Percentiles rank a stretch among this genome's conserved stretches.
These are phyloP conservation scores for Paralinhomoeus sp. DNA, from an alignment of 2,888 invertebrate species.

Conservation along the genomic window DNA sequence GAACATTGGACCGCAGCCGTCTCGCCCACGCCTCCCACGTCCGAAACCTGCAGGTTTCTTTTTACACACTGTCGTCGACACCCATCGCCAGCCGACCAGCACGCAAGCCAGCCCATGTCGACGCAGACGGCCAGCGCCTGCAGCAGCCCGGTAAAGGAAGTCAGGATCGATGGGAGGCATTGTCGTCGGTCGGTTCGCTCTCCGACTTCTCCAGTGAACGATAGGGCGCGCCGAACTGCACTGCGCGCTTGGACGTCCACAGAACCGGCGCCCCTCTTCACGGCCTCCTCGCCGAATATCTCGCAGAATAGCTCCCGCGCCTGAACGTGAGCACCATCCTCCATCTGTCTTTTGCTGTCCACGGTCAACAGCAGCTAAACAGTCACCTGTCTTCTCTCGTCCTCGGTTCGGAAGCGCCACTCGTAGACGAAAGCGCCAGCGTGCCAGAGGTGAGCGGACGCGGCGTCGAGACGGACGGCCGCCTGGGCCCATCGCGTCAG, in stretches of 20 bases:
- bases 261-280: too few relatives aligned
- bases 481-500: conserved; percentile 70
- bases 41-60: conserved; percentile 35
- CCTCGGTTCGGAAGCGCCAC: conserved; percentile 57
- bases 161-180: background rate
- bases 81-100: conserved; percentile 49
- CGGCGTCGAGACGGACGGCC: background rate
- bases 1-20: conserved; percentile 50
- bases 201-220: too few relatives aligned
- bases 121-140: conserved; percentile 63
- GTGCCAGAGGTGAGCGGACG: too few relatives aligned
- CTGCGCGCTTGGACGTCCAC: too few relatives aligned
- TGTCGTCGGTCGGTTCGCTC: conserved; percentile 1
- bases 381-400: conserved; percentile 42
- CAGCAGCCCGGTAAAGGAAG: conserved; percentile 34
- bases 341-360: too few relatives aligned
- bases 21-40: conserved; percentile 48
- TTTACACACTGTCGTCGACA: too few relatives aligned
- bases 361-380: too few relatives aligned
- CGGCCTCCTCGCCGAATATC: too few relatives aligned
- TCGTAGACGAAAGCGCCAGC: conserved; percentile 59
- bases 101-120: conserved; percentile 74
- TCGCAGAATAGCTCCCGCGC: too few relatives aligned
- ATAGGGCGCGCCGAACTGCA: too few relatives aligned
- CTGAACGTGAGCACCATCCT: too few relatives aligned